phyloP scores from a whole-genome alignment of 1,140 invertebrate species.

The Ips nitidus region DNA sequence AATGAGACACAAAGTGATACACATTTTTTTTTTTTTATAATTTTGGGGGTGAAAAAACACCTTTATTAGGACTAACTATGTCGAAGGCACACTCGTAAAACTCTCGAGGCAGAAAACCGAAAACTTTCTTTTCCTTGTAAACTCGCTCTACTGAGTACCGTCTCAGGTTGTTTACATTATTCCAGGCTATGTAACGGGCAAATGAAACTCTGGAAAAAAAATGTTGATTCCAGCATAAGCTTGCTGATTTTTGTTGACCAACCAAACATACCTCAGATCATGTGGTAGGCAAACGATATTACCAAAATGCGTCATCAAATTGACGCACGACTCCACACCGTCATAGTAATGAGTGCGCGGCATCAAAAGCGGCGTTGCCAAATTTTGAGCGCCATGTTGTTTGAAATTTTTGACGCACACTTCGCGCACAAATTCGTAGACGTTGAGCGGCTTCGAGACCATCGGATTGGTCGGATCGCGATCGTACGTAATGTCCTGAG shows the following conservation, averaged over 20 bases:
- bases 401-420: slow-evolving; percentile 59
- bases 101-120: slow-evolving; percentile 85
- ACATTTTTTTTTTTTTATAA: slow-evolving; percentile 3
- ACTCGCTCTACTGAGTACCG: slow-evolving; percentile 86
- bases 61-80: slow-evolving; percentile 74
- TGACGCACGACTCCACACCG: slow-evolving; percentile 65
- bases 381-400: slow-evolving; percentile 73
- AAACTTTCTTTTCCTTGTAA: slow-evolving; percentile 79
- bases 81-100: slow-evolving; percentile 92
- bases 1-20: slow-evolving; percentile 11
- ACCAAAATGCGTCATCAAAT: slow-evolving; percentile 83
- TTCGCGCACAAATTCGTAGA: slow-evolving; percentile 46
- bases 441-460: slow-evolving; percentile 36
- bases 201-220: slow-evolving; percentile 64
- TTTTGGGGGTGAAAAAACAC: slow-evolving; percentile 50
- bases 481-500: slow-evolving; percentile 77
- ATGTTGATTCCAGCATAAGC: not conserved
- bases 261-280: slow-evolving; percentile 59
- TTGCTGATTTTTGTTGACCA: not conserved
- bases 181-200: slow-evolving; percentile 81
- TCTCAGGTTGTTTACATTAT: slow-evolving; percentile 75
- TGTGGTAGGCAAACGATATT: slow-evolving; percentile 78
- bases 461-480: slow-evolving; percentile 57
- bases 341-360: slow-evolving; percentile 66
- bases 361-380: slow-evolving; percentile 75